These are phyloP conservation scores for Cercopithecus petaurista DNA, from an alignment of 2,797 vertebrate genomes.

Conservation along the genomic window DNA sequence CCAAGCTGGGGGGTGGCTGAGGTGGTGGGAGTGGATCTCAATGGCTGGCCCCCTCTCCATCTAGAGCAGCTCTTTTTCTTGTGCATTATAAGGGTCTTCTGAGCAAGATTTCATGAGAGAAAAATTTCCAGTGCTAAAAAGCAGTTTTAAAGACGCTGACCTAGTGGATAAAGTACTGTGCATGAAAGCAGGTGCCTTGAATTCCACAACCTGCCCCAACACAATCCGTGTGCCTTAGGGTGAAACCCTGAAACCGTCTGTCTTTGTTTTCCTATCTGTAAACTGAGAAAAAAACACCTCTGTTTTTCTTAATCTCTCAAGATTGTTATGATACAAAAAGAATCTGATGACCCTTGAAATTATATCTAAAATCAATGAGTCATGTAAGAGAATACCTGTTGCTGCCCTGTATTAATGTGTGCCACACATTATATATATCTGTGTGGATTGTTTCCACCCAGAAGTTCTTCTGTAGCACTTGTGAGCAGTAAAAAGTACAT, in stretches of 20 bases:
- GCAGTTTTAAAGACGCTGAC: background rate
- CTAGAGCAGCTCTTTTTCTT: background rate
- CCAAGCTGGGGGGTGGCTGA: background rate
- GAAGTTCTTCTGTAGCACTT: background rate
- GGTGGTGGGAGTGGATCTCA: background rate
- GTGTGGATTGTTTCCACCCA: background rate
- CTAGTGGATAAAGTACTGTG: background rate
- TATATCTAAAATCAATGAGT: constrained; percentile 23
- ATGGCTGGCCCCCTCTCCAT: fast-evolving
- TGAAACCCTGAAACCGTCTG: background rate
- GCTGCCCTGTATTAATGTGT: background rate
- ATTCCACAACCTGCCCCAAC: constrained; percentile 3
- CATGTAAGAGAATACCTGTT: background rate
- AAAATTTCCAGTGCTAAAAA: background rate
- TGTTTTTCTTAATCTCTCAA: constrained; percentile 45
- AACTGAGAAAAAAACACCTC: background rate
- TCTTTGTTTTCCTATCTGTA: background rate
- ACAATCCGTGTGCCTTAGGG: background rate
- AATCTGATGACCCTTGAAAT: constrained; percentile 34
- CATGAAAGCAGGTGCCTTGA: background rate
- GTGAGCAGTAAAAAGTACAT: background rate
- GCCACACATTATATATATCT: no score
- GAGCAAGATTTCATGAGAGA: background rate
- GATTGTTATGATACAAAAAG: constrained; percentile 17
- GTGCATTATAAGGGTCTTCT: background rate